These are phyloP conservation scores for Eudemis profundana DNA, from an alignment of 2,888 invertebrate species.

Conservation along the genomic window DNA sequence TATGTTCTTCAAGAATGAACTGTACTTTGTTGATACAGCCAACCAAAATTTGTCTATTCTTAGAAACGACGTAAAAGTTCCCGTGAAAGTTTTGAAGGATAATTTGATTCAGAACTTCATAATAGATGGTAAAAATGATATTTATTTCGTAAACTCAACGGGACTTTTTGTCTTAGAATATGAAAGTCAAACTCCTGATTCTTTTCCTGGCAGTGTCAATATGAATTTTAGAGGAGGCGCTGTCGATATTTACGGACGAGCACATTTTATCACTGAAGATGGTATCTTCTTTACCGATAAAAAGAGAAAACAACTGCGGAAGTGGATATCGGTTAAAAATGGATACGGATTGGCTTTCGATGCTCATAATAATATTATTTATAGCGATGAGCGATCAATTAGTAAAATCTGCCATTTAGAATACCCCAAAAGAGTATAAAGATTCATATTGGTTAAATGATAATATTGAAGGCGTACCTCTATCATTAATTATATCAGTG, in stretches of 20 bases:
- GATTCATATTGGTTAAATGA: background rate
- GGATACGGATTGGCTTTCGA: slow-evolving; percentile 62
- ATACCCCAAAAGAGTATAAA: background rate
- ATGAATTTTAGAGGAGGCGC: slow-evolving; percentile 62
- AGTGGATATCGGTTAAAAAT: slow-evolving; percentile 57
- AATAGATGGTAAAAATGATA: slow-evolving; percentile 55
- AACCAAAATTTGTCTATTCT: slow-evolving; percentile 59
- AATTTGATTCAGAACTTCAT: slow-evolving; percentile 64
- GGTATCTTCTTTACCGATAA: slow-evolving; percentile 63
- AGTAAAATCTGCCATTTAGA: slow-evolving; percentile 16
- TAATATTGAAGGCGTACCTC: too few relatives aligned
- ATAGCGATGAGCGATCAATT: slow-evolving; percentile 22
- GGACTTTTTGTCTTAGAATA: slow-evolving; percentile 59
- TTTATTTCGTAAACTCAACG: slow-evolving; percentile 60
- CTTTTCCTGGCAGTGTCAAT: slow-evolving; percentile 52
- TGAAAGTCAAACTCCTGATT: slow-evolving; percentile 51
- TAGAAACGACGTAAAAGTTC: slow-evolving; percentile 49
- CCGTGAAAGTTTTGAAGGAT: slow-evolving; percentile 55
- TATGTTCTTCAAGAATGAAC: slow-evolving; percentile 61
- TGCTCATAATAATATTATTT: slow-evolving; percentile 25
- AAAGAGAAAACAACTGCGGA: slow-evolving; percentile 53
- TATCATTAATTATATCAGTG: too few relatives aligned
- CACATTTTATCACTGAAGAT: slow-evolving; percentile 63
- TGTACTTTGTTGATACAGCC: slow-evolving; percentile 67
- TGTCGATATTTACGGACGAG: slow-evolving; percentile 56